These are phyloP conservation scores for Pachydiplax longipennis DNA, from an alignment of 2,888 invertebrate genomes.

Conservation along the genomic window DNA sequence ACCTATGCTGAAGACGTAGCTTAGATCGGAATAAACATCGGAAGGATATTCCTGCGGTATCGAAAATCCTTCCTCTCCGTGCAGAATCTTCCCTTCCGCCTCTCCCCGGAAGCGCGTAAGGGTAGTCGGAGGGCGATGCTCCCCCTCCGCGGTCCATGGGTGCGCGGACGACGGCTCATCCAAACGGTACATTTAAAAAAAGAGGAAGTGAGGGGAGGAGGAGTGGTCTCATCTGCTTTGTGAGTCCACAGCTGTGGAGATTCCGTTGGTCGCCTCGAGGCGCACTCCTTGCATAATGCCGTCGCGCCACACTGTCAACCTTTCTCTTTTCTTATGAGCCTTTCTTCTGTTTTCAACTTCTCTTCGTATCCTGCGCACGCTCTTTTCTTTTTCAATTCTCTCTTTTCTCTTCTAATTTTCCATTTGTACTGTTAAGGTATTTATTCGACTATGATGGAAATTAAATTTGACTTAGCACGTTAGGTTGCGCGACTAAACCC, in stretches of 20 bases:
- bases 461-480: no score
- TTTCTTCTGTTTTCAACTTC: neutral
- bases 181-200: neutral
- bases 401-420: no score
- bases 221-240: neutral
- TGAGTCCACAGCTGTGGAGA: constrained; percentile 5
- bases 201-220: neutral
- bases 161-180: neutral
- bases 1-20: neutral
- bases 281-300: constrained; percentile 17
- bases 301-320: neutral
- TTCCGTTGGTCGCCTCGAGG: constrained; percentile 30
- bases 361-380: neutral
- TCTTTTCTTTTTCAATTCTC: neutral
- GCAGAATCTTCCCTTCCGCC: neutral
- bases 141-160: neutral
- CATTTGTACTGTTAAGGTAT: no score
- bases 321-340: neutral
- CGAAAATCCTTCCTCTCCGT: neutral
- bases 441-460: no score
- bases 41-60: neutral
- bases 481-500: no score
- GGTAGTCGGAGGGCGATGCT: constrained; percentile 15
- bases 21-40: neutral
- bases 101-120: neutral